Percentiles rank a stretch among this genome's conserved stretches.
Conservation (phyloP, 2,888 invertebrate species). For the Noctuana brunneofusca region DNA sequence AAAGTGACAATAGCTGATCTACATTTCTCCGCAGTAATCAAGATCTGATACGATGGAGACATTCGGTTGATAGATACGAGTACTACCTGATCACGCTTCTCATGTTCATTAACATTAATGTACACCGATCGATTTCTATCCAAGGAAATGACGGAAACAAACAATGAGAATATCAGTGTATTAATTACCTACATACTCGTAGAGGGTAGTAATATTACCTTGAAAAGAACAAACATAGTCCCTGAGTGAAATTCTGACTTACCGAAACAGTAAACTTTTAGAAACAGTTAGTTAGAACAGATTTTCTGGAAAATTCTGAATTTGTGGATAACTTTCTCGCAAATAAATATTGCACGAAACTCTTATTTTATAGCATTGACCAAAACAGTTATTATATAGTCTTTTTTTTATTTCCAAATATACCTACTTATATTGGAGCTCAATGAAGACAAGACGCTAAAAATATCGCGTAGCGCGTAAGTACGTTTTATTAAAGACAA, state of each 20-base stretch:
- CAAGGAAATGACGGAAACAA: background rate
- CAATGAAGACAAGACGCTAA: background rate
- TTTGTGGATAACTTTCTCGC: too few relatives aligned
- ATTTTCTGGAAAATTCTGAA: too few relatives aligned
- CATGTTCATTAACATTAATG: slow-evolving; percentile 4
- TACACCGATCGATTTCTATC: background rate
- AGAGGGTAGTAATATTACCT: too few relatives aligned
- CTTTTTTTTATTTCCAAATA: background rate
- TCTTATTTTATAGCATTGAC: too few relatives aligned
- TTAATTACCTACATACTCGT: too few relatives aligned
- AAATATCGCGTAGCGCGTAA: slow-evolving; percentile 5
- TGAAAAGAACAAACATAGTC: too few relatives aligned
- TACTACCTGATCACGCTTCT: background rate
- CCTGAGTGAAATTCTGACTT: too few relatives aligned
- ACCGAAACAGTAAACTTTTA: too few relatives aligned
- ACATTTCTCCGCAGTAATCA: background rate
- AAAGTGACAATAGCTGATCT: background rate
- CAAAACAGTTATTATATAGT: too few relatives aligned
- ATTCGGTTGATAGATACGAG: too few relatives aligned
- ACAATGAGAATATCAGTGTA: background rate
- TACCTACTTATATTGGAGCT: background rate
- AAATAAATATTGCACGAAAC: too few relatives aligned
- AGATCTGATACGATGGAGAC: background rate
- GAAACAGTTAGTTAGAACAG: too few relatives aligned
- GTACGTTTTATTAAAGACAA: background rate